Evolutionary conservation across 2,888 invertebrate species (phyloP).

Genomic region (Tipula helvola): DNA sequence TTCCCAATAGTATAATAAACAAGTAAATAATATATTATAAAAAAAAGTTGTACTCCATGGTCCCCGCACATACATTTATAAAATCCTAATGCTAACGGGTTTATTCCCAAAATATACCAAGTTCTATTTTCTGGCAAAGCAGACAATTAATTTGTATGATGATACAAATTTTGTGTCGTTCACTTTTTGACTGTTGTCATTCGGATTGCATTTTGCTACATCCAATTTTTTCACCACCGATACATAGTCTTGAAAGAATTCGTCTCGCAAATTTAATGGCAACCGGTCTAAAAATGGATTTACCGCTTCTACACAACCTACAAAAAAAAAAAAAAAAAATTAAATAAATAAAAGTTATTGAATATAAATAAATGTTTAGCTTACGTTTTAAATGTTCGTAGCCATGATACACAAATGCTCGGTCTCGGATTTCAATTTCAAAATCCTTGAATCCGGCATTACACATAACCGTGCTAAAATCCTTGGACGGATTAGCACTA

Average conservation of each 20-base stretch:
- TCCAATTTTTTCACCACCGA: slow-evolving; percentile 36
- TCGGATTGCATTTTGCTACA: slow-evolving; percentile 28
- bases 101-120: neutral
- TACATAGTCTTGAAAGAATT: slow-evolving; percentile 50
- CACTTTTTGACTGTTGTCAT: neutral
- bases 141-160: slow-evolving; percentile 39
- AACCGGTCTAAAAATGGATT: slow-evolving; percentile 56
- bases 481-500: slow-evolving; percentile 43
- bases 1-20: neutral
- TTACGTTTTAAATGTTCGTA: slow-evolving; percentile 46
- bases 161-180: slow-evolving; percentile 19
- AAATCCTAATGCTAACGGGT: neutral
- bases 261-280: slow-evolving; percentile 42
- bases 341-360: neutral
- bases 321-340: neutral
- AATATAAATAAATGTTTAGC: slow-evolving; percentile 19
- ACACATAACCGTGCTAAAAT: slow-evolving; percentile 41
- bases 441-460: slow-evolving; percentile 47
- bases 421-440: slow-evolving; percentile 45
- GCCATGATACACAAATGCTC: slow-evolving; percentile 44
- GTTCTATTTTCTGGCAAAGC: slow-evolving; percentile 34
- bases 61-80: neutral
- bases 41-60: neutral
- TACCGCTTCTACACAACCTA: slow-evolving; percentile 53
- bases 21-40: neutral